Evolutionary conservation across 1,140 invertebrate genomes (phyloP).

Genomic region (Aphis craccivora): DNA sequence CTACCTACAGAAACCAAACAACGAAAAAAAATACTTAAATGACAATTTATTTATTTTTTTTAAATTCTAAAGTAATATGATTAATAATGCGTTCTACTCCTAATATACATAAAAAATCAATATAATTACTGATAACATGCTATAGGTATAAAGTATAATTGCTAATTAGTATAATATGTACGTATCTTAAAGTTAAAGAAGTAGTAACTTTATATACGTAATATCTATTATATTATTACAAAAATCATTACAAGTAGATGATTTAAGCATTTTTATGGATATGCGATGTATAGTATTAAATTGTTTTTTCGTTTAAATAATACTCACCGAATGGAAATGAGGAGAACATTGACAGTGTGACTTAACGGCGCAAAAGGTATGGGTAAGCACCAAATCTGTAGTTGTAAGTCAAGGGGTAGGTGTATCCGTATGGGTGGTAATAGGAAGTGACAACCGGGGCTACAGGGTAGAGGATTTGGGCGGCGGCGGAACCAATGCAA

Average conservation of each 20-base stretch:
- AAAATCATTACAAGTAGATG: background rate
- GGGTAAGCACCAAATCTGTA: slow-evolving; percentile 36
- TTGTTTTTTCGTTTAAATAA: background rate
- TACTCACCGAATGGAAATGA: background rate
- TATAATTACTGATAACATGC: background rate
- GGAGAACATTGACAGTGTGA: background rate
- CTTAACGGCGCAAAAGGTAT: slow-evolving; percentile 37
- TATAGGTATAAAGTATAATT: background rate
- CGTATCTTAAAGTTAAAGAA: background rate
- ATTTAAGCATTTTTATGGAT: background rate
- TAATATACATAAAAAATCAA: background rate
- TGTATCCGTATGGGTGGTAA: slow-evolving; percentile 40
- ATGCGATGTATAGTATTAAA: background rate
- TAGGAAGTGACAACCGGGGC: background rate
- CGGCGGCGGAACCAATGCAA: slow-evolving; percentile 28
- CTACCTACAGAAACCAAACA: too few species aligned
- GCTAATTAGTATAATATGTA: background rate
- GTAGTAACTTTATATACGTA: too few species aligned
- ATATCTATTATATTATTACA: background rate
- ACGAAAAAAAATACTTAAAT: too few species aligned
- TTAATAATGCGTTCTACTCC: background rate
- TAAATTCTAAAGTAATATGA: background rate
- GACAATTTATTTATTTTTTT: background rate
- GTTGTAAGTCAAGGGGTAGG: slow-evolving; percentile 25
- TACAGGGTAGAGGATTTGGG: background rate